Evolutionary conservation across 2,113 vertebrate species (phyloP).

Genomic region (Aptenodytes patagonicus): DNA sequence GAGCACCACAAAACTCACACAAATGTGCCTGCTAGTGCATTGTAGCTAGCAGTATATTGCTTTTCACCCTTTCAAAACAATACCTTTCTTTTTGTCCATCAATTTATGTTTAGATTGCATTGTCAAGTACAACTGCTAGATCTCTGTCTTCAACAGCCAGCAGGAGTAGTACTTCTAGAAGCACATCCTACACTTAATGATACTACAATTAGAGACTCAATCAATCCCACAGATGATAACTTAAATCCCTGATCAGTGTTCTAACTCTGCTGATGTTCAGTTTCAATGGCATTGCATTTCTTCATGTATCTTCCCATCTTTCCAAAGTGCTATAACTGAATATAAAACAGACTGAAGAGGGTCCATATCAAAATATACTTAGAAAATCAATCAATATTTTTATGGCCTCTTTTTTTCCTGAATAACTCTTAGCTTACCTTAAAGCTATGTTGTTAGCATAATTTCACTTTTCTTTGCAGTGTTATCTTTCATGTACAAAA

Average conservation of each 20-base stretch:
- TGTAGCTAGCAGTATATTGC: neutral
- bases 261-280: neutral
- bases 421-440: neutral
- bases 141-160: neutral
- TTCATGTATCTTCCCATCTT: neutral
- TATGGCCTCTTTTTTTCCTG: neutral
- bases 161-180: slow-evolving; percentile 6
- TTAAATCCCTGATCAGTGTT: neutral
- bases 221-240: neutral
- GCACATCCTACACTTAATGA: slow-evolving; percentile 1
- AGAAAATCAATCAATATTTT: neutral
- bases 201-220: slow-evolving; percentile 32
- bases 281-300: neutral
- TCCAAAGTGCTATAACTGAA: neutral
- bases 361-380: neutral
- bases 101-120: slow-evolving; percentile 32
- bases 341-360: neutral
- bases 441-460: neutral
- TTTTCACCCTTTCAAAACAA: slow-evolving; percentile 34
- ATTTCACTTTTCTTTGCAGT: neutral
- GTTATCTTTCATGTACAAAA: neutral
- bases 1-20: neutral
- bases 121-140: neutral
- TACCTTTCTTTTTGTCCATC: neutral
- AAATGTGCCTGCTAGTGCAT: neutral